phyloP scores from a whole-genome alignment of 2,797 vertebrate species.

The Perodicticus potto region DNA sequence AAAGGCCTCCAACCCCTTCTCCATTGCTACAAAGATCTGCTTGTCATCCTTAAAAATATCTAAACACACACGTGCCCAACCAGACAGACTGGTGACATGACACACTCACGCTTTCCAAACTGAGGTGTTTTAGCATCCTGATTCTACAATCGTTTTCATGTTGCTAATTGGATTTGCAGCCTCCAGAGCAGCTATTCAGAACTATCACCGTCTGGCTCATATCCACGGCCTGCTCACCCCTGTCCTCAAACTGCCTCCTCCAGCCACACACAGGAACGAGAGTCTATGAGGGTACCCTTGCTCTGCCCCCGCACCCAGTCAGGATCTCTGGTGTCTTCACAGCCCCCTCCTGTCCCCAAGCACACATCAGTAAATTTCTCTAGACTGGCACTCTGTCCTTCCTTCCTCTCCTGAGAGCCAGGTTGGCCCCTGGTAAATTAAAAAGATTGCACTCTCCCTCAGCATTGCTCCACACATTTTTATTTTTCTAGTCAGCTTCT shows the following conservation, averaged over 20 bases:
- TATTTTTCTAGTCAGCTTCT: background rate
- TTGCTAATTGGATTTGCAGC: conserved; percentile 48
- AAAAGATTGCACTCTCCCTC: background rate
- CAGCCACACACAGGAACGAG: background rate
- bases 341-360: background rate
- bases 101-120: conserved; percentile 40
- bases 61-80: background rate
- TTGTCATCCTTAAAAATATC: background rate
- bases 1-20: background rate
- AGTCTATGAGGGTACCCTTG: background rate
- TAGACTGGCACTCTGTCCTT: background rate
- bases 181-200: conserved; percentile 40
- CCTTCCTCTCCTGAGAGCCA: conserved; percentile 41
- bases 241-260: background rate
- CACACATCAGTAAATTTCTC: background rate
- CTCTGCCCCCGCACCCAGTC: background rate
- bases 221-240: background rate
- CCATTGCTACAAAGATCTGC: background rate
- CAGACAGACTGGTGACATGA: conserved; percentile 21
- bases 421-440: background rate
- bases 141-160: conserved; percentile 42
- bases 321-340: background rate
- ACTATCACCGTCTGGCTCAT: background rate
- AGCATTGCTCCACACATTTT: background rate
- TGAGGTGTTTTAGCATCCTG: conserved; percentile 37